Evolutionary conservation across 2,888 invertebrate species (phyloP).

Genomic region (Pheosia gnoma): DNA sequence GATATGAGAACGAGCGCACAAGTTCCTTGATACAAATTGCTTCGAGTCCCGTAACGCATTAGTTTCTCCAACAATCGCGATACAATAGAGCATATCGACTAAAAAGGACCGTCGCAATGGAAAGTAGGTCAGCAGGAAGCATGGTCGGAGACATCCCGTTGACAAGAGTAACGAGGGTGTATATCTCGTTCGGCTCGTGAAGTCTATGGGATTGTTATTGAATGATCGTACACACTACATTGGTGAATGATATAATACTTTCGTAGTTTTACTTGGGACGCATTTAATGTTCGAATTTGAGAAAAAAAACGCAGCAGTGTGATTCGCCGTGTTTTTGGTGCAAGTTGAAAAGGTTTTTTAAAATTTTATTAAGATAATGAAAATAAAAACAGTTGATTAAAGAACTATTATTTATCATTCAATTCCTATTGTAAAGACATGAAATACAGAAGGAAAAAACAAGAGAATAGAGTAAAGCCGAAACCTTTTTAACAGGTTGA

Average conservation of each 20-base stretch:
- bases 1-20: no score
- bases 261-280: not conserved
- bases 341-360: no score
- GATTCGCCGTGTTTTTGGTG: no score
- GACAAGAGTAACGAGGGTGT: not conserved
- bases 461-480: no score
- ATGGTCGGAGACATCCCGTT: not conserved
- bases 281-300: not conserved
- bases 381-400: no score
- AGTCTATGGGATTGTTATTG: not conserved
- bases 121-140: constrained; percentile 2
- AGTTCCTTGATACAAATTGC: not conserved
- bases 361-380: no score
- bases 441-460: no score
- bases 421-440: no score
- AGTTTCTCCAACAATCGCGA: not conserved
- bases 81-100: not conserved
- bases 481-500: no score
- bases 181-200: not conserved
- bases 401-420: no score
- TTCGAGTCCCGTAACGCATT: not conserved
- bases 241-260: not conserved
- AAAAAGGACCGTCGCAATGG: not conserved
- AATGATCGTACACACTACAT: not conserved
- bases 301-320: no score